Percentiles rank a stretch among this genome's conserved stretches.
phyloP scores from a whole-genome alignment of 2,113 vertebrate species.

The Daubentonia madagascariensis region DNA sequence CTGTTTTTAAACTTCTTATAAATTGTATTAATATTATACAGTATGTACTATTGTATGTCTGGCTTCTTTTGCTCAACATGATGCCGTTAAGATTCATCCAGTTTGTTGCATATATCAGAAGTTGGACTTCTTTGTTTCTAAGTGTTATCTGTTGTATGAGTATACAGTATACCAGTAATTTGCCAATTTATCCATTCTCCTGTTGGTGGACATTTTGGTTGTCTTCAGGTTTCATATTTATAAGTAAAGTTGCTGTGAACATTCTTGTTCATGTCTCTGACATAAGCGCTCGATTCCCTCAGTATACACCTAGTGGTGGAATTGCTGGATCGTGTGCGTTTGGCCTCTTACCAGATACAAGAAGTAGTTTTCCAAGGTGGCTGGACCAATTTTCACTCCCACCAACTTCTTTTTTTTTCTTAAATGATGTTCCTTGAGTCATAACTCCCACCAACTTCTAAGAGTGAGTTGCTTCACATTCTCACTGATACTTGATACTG shows the following conservation, averaged over 20 bases:
- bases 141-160: neutral
- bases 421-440: too few relatives aligned
- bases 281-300: neutral
- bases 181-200: neutral
- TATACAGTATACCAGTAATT: neutral
- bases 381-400: neutral
- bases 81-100: neutral
- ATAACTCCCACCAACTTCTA: neutral
- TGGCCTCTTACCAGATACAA: neutral
- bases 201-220: neutral
- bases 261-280: neutral
- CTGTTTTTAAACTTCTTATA: neutral
- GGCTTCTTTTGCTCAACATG: neutral
- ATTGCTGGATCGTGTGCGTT: neutral
- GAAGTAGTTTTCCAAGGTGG: neutral
- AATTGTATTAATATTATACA: neutral
- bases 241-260: neutral
- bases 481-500: neutral
- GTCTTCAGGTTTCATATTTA: neutral
- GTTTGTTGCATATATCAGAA: neutral
- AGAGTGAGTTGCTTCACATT: neutral
- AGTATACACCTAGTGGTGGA: too few relatives aligned
- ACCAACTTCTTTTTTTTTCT: neutral
- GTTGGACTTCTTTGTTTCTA: neutral
- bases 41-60: neutral